These are phyloP conservation scores for Microctonus brassicae DNA, from an alignment of 2,888 invertebrate genomes.

Conservation along the genomic window DNA sequence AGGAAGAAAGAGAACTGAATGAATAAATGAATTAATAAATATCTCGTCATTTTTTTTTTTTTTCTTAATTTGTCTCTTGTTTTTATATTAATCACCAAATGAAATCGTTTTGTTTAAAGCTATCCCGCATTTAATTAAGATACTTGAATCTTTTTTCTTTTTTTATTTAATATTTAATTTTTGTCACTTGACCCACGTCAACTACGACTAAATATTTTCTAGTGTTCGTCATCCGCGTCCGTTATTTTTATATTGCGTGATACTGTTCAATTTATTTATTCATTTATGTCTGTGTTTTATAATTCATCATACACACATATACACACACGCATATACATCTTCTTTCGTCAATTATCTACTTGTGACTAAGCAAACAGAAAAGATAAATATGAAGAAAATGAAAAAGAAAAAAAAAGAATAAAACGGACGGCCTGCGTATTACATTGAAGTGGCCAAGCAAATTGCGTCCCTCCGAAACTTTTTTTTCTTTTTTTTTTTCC, in stretches of 20 bases:
- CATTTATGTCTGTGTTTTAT: background rate
- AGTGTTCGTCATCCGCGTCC: background rate
- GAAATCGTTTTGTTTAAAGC: background rate
- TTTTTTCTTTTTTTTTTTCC: constrained; percentile 6
- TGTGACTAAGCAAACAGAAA: constrained; percentile 24
- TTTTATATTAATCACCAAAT: background rate
- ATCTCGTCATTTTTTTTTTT: constrained; percentile 5
- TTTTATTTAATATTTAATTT: background rate
- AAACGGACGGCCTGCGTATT: constrained; percentile 16
- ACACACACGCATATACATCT: background rate
- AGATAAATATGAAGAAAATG: too few species aligned
- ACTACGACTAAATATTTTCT: background rate
- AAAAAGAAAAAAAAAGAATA: constrained; percentile 2
- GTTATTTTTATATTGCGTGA: background rate
- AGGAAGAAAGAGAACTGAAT: background rate
- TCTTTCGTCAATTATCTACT: constrained; percentile 10
- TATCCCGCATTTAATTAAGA: background rate
- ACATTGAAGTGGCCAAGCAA: constrained; percentile 3
- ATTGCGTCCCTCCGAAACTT: constrained; percentile 12
- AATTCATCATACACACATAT: background rate
- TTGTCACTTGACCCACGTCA: background rate
- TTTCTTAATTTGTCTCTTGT: background rate
- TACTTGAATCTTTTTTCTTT: background rate
- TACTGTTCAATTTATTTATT: constrained; percentile 4
- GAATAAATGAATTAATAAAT: too few species aligned